Conservation (phyloP, 2,797 vertebrate species). For the Alauda arvensis region DNA sequence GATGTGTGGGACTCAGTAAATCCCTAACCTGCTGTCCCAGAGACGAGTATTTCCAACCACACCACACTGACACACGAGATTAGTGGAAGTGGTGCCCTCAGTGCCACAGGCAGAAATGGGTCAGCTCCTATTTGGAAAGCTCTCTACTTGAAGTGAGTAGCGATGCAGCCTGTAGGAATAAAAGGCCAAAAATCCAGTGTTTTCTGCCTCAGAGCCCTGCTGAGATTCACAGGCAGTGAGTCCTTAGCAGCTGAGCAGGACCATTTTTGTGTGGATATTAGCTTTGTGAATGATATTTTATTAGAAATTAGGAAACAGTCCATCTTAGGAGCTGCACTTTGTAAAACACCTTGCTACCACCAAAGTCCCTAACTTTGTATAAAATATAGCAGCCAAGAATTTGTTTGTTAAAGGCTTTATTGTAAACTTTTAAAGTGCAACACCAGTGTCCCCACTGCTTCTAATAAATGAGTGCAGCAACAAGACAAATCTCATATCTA, state of each 20-base stretch:
- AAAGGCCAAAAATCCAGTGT: conserved; percentile 6
- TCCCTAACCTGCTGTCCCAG: conserved; percentile 41
- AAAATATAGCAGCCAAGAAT: neutral
- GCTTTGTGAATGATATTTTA: neutral
- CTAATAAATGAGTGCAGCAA: neutral
- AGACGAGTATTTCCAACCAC: neutral
- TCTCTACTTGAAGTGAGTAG: neutral
- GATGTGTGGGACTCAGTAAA: conserved; percentile 11
- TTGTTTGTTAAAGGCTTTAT: neutral
- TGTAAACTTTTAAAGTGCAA: neutral
- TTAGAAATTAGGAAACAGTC: neutral
- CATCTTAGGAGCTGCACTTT: neutral
- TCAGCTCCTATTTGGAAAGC: conserved; percentile 32
- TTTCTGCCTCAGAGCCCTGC: neutral
- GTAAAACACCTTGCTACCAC: neutral
- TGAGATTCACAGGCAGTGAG: neutral
- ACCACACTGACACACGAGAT: neutral
- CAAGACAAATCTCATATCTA: neutral
- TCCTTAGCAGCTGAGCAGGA: neutral
- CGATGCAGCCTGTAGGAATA: neutral
- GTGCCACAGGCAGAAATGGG: conserved; percentile 21
- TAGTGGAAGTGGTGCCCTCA: conserved; percentile 23
- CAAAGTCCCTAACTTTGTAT: neutral
- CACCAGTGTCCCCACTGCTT: neutral
- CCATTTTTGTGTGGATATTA: neutral